Evolutionary conservation across 1,140 invertebrate genomes (phyloP).

Genomic region (Leucophenga varia): DNA sequence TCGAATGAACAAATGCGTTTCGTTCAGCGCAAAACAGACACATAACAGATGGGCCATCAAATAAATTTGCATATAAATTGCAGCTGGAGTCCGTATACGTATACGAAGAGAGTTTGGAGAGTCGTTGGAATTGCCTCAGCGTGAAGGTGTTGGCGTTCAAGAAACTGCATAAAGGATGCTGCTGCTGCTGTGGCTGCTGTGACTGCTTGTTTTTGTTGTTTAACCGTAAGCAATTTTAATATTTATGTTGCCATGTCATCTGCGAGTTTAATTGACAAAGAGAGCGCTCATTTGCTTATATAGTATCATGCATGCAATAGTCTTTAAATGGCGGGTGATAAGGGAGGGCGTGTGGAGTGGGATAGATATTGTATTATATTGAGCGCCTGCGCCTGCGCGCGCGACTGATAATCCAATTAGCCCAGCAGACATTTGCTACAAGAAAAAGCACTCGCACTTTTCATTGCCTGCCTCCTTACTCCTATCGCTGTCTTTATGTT

Average conservation of each 20-base stretch:
- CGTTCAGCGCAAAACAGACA: too few species aligned
- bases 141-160: not conserved
- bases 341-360: too few species aligned
- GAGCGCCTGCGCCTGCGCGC: too few species aligned
- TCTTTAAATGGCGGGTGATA: too few species aligned
- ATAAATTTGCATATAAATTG: slow-evolving; percentile 52
- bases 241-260: slow-evolving; percentile 53
- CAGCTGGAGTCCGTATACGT: slow-evolving; percentile 13
- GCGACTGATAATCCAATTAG: slow-evolving; percentile 41
- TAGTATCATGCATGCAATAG: too few species aligned
- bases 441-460: slow-evolving; percentile 51
- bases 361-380: too few species aligned
- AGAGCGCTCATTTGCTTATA: too few species aligned
- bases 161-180: too few species aligned
- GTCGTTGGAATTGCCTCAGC: too few species aligned
- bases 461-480: not conserved
- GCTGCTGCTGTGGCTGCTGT: slow-evolving; percentile 8
- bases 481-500: slow-evolving; percentile 1
- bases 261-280: slow-evolving; percentile 49
- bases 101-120: too few species aligned
- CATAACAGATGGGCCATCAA: slow-evolving; percentile 5
- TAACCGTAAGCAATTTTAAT: slow-evolving; percentile 52
- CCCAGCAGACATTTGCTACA: slow-evolving; percentile 46
- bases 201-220: not conserved
- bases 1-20: too few species aligned